Conservation (phyloP, 2,113 vertebrate species). For the Strigops habroptila region DNA sequence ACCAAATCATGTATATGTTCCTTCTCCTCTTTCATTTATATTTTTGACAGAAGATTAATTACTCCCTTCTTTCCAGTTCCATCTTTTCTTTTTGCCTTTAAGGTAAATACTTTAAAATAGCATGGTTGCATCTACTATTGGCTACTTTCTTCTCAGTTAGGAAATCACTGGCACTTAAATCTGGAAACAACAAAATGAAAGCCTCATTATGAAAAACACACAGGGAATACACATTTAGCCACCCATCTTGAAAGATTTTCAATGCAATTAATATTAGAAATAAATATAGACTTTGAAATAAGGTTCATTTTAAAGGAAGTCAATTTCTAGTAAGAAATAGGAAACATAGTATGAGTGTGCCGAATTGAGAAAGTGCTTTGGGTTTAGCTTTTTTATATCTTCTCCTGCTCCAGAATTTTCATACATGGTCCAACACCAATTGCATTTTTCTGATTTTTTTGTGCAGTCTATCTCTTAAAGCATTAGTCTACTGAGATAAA, state of each 20-base stretch:
- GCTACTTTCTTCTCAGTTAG: neutral
- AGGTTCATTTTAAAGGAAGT: neutral
- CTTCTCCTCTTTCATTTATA: neutral
- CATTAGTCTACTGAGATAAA: neutral
- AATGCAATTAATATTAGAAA: neutral
- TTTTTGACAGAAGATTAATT: neutral
- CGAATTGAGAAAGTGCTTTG: neutral
- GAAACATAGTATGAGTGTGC: neutral
- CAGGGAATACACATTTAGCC: neutral
- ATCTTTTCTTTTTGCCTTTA: neutral
- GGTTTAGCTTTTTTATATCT: neutral
- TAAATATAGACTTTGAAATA: neutral
- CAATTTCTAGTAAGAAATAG: rapidly evolving
- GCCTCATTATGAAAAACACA: neutral
- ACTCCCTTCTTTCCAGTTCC: neutral
- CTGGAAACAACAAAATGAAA: neutral
- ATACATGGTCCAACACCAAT: neutral
- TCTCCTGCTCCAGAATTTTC: neutral
- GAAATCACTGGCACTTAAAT: neutral
- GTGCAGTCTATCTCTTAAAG: neutral
- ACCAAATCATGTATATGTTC: neutral
- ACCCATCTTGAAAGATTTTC: neutral
- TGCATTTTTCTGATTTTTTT: neutral
- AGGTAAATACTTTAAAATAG: neutral
- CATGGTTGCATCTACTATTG: neutral